A percentile compares a stretch with the other conserved stretches of the same genome.
phyloP scores from a whole-genome alignment of 1,140 invertebrate species.

The Drosophila mayri region DNA sequence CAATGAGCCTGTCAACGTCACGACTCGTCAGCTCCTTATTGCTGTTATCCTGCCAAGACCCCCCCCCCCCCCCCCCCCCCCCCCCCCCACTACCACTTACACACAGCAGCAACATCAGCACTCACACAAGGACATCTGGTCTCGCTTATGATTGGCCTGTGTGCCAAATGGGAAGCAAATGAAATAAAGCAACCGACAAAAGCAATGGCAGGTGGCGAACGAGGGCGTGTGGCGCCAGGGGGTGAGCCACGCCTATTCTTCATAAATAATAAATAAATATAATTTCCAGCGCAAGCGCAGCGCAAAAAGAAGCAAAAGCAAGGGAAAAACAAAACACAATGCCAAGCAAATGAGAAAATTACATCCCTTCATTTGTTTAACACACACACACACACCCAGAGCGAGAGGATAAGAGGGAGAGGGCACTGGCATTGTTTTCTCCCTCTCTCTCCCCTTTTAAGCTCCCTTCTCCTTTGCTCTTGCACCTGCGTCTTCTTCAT shows the following conservation, averaged over 20 bases:
- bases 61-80: no score
- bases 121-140: conserved; percentile 52
- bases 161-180: conserved; percentile 74
- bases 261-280: conserved; percentile 83
- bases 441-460: not conserved
- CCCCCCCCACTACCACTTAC: no score
- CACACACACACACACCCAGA: conserved; percentile 41
- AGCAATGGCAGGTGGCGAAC: conserved; percentile 34
- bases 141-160: conserved; percentile 84
- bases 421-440: conserved; percentile 53
- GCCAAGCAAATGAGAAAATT: conserved; percentile 84
- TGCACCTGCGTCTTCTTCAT: conserved; percentile 42
- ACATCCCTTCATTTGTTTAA: conserved; percentile 85
- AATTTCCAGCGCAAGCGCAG: conserved; percentile 79
- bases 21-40: conserved; percentile 27
- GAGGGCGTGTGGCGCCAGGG: conserved; percentile 4
- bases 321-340: conserved; percentile 72
- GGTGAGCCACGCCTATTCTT: conserved; percentile 72
- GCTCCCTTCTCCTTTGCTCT: conserved; percentile 10
- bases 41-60: conserved; percentile 46
- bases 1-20: conserved; percentile 70
- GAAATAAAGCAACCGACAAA: conserved; percentile 69
- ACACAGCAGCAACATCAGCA: conserved; percentile 18
- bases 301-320: conserved; percentile 54
- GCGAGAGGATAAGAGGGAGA: not conserved